These are phyloP conservation scores for Lasioglossum albipes DNA, from an alignment of 1,140 invertebrate genomes.

Conservation along the genomic window DNA sequence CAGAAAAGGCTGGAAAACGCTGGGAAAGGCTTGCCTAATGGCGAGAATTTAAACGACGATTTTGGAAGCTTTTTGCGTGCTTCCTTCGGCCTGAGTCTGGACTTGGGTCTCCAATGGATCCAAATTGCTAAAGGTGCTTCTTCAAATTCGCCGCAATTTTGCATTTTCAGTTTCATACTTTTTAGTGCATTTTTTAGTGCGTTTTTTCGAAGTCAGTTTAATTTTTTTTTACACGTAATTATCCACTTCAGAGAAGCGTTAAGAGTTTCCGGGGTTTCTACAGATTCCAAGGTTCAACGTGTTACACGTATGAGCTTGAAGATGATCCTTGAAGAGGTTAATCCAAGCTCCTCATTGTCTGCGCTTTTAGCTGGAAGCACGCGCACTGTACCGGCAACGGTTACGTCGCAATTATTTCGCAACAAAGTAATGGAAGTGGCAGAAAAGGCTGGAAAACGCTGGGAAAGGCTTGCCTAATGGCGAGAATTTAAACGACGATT, in stretches of 20 bases:
- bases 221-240: no score
- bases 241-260: no score
- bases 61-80: slow-evolving; percentile 22
- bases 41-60: slow-evolving; percentile 40
- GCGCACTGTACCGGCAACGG: slow-evolving; percentile 27
- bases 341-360: slow-evolving; percentile 46
- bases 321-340: background rate
- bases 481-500: slow-evolving; percentile 42
- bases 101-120: background rate
- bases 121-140: no score
- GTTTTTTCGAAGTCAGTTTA: no score
- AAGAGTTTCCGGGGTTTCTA: no score
- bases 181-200: no score
- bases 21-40: slow-evolving; percentile 27
- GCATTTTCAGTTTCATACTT: no score
- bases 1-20: slow-evolving; percentile 21
- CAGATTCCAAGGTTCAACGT: no score
- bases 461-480: slow-evolving; percentile 27
- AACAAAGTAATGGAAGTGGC: slow-evolving; percentile 42
- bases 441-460: slow-evolving; percentile 22
- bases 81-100: background rate
- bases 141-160: no score
- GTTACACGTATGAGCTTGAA: no score
- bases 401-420: slow-evolving; percentile 54
- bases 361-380: slow-evolving; percentile 42